Evolutionary conservation across 2,888 invertebrate species (phyloP).

Genomic region (Phorcus lineatus): DNA sequence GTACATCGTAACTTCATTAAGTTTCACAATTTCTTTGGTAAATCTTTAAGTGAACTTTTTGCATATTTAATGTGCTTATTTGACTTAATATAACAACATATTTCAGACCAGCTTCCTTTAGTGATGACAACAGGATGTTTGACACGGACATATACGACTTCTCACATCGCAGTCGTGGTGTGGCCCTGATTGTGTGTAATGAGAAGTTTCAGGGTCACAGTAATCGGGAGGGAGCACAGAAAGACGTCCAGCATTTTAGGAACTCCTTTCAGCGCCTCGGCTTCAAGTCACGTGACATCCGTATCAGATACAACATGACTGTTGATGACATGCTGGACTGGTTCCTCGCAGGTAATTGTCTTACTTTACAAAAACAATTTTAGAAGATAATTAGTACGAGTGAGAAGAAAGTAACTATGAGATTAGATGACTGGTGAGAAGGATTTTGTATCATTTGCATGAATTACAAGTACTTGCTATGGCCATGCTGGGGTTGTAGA

Average conservation of each 20-base stretch:
- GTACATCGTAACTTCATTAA: no score
- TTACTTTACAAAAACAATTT: not conserved
- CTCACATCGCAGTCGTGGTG: slow-evolving; percentile 86
- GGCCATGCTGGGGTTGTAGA: no score
- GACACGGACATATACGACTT: slow-evolving; percentile 84
- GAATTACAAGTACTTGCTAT: no score
- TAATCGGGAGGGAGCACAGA: slow-evolving; percentile 84
- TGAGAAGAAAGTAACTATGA: no score
- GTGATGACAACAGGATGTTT: not conserved
- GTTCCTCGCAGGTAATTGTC: slow-evolving; percentile 1
- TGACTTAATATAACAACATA: no score
- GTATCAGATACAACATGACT: slow-evolving; percentile 22
- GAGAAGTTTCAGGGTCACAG: slow-evolving; percentile 82
- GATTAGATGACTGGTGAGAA: no score
- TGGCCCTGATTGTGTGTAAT: slow-evolving; percentile 92
- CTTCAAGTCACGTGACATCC: slow-evolving; percentile 83
- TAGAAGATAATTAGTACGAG: no score
- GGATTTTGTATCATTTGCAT: no score
- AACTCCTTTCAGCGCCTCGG: slow-evolving; percentile 79
- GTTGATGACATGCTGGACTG: not conserved
- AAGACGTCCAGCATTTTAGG: slow-evolving; percentile 86
- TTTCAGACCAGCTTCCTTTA: slow-evolving; percentile 19
- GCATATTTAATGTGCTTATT: no score
- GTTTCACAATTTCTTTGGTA: no score
- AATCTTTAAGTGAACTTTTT: no score